Percentiles rank a stretch among this genome's conserved stretches.
phyloP scores from a whole-genome alignment of 2,113 vertebrate species.

The Amphilophus citrinellus region DNA sequence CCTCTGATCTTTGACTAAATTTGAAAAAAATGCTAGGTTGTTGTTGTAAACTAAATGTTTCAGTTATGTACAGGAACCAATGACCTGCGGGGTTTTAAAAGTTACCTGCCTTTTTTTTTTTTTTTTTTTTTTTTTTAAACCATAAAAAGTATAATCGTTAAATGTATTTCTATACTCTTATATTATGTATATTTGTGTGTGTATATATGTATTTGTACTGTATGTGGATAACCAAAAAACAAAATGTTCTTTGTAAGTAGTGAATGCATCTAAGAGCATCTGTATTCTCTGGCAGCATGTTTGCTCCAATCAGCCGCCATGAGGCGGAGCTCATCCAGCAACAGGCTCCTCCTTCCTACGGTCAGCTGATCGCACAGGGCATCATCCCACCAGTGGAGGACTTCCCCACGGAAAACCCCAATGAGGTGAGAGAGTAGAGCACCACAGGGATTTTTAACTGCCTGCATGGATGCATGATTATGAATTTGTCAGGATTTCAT shows the following conservation, averaged over 20 bases:
- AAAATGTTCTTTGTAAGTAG: not conserved
- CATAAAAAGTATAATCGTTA: not conserved
- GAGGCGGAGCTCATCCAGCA: slow-evolving; percentile 91
- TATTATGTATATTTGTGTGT: not conserved
- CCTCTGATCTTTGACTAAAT: not conserved
- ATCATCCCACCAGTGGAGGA: slow-evolving; percentile 92
- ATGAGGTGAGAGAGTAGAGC: slow-evolving; percentile 78
- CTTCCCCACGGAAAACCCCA: slow-evolving; percentile 91
- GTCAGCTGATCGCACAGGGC: slow-evolving; percentile 92
- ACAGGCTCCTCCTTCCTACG: slow-evolving; percentile 92
- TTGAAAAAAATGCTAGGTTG: not conserved
- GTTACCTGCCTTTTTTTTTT: not conserved
- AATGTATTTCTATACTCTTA: not conserved
- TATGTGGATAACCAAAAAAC: not conserved
- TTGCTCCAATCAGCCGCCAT: slow-evolving; percentile 88
- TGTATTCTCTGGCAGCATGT: slow-evolving; percentile 78
- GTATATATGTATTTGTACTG: no score
- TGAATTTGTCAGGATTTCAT: not conserved
- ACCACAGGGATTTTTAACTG: not conserved
- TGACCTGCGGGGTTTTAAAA: not conserved
- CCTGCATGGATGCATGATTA: fast-evolving
- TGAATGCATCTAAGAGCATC: not conserved
- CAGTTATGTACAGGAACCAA: not conserved
- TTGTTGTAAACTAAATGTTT: not conserved
- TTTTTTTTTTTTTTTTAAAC: not conserved